These are phyloP conservation scores for Muntiacus reevesi DNA, from an alignment of 2,113 vertebrate genomes.

Conservation along the genomic window DNA sequence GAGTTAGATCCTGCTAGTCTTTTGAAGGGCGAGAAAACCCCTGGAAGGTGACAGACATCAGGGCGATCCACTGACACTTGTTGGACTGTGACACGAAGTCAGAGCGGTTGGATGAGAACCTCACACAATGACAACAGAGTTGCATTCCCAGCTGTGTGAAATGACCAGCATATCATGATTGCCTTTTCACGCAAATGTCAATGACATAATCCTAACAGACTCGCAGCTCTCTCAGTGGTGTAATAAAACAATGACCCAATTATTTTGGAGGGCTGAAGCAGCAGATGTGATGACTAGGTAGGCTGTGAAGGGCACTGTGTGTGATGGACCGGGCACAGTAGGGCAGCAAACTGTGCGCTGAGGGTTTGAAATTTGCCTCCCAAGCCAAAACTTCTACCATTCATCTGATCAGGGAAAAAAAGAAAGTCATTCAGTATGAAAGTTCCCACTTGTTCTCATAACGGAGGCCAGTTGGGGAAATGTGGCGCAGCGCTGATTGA, in stretches of 20 bases:
- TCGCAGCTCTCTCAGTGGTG: slow-evolving; percentile 62
- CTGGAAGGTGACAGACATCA: slow-evolving; percentile 35
- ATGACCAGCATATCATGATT: slow-evolving; percentile 66
- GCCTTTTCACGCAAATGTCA: slow-evolving; percentile 71
- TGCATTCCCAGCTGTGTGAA: slow-evolving; percentile 68
- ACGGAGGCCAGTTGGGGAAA: slow-evolving; percentile 60
- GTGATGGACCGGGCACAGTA: slow-evolving; percentile 57
- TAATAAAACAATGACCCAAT: slow-evolving; percentile 67
- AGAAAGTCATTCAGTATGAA: slow-evolving; percentile 65
- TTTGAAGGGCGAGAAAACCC: slow-evolving; percentile 24
- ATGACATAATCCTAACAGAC: slow-evolving; percentile 72
- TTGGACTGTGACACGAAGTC: neutral
- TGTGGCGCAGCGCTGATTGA: slow-evolving; percentile 56
- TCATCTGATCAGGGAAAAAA: neutral
- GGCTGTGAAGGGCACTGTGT: neutral
- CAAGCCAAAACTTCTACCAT: slow-evolving; percentile 57
- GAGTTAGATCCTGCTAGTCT: neutral
- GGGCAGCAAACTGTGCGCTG: slow-evolving; percentile 53
- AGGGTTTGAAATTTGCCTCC: slow-evolving; percentile 50
- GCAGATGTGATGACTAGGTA: slow-evolving; percentile 42
- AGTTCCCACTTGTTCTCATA: slow-evolving; percentile 68
- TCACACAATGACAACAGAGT: slow-evolving; percentile 52
- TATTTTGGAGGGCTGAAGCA: slow-evolving; percentile 66
- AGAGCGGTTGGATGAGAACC: neutral
- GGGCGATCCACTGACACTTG: neutral